Base-by-base conservation (phyloP, 2,113 vertebrate species). In the Anhinga anhinga region DNA sequence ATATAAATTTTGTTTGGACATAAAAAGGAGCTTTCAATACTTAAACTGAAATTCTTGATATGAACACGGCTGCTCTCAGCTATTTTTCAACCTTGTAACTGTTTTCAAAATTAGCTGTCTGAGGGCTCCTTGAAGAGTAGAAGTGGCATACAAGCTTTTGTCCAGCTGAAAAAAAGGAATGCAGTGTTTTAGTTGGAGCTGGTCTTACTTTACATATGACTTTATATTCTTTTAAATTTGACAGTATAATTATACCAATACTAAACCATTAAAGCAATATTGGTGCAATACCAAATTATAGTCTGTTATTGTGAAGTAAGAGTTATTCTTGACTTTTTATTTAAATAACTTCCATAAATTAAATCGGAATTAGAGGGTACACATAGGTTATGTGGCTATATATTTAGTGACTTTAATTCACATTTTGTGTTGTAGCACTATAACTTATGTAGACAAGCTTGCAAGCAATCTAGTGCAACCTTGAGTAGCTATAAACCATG, bases 31-130 rank as follows among this genome's bases (percentile, higher is more conserved):
- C 10, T 80, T 92, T 88, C 15, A 76, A 32, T 59, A 59, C 20
- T 61, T 63, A 38, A 16, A 69, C 44, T 56, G 23, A 88, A 83
- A 61, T 65, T 91, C 40, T 69, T 71, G 7, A 45, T 67, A 80
- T 0, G 1, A 92, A 45, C 5, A 21, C 0, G 2, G 5, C 8
- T 7, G 3, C 7, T 87, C 8, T 73, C 32, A 82, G 25, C 5
- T 72, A 22, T 59, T 76, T 82, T 90, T 67, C 21, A 63, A 7
- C 7, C 13, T 42, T 65, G n/a, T 19, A 85, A 50, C 4, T 32
- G 10, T 18, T 94, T 82, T 45, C 2, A 6, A 90, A 94, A 65
- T 82, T 47, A 72, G 32, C 5, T 67, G 6, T n/a, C 42, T 88
- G n/a, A 52, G 15, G 11, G 5, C 63, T 76, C 21, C 27, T 82